Conservation (phyloP, 2,888 invertebrate species). For the Deroplatys truncata region DNA sequence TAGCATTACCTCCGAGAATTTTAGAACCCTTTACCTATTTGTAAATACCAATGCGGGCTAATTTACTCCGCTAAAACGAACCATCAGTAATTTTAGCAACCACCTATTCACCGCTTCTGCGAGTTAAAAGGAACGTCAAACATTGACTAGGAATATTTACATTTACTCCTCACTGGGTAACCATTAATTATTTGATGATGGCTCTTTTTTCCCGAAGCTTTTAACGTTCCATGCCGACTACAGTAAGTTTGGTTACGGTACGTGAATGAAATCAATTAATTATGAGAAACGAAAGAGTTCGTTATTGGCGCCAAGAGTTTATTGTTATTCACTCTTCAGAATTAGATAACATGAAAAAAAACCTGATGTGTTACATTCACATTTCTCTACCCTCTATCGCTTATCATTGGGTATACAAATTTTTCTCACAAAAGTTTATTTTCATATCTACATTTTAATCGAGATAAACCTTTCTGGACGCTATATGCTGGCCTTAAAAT, state of each 20-base stretch:
- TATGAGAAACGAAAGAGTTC: not conserved
- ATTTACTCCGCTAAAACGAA: not conserved
- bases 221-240: not conserved
- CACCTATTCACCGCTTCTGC: not conserved
- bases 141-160: not conserved
- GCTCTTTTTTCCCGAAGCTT: not conserved
- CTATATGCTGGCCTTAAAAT: too few species aligned
- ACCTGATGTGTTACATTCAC: too few species aligned
- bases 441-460: too few species aligned
- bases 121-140: not conserved
- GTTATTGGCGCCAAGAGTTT: not conserved
- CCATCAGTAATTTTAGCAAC: too few species aligned
- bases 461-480: too few species aligned
- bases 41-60: not conserved
- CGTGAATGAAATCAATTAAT: not conserved
- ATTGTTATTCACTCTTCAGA: not conserved
- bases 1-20: not conserved
- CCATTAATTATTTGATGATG: not conserved
- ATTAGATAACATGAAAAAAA: not conserved
- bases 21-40: not conserved
- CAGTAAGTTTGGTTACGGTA: not conserved
- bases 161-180: not conserved
- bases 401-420: too few species aligned
- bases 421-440: too few species aligned
- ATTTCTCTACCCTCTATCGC: too few species aligned